Base-by-base conservation (phyloP, 1,140 invertebrate species). In the Panagrolaimus sp. region DNA sequence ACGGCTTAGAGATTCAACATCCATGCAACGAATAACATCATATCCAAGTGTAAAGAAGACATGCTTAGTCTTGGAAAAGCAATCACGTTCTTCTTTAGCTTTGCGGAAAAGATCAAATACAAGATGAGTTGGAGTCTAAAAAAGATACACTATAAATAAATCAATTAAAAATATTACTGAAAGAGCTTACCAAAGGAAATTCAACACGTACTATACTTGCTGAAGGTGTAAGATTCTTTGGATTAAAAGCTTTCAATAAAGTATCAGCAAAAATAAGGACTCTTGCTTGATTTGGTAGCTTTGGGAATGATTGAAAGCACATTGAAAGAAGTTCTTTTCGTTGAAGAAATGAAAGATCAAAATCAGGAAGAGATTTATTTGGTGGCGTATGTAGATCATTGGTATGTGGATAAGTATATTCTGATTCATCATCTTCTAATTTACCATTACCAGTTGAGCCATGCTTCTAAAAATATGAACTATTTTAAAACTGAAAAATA, bases 31-130 rank as follows among this genome's bases (percentile, higher is more conserved):
- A 5, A 57, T 13, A 1, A 27, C 27, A 27, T 57, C 51, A 16
- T 57, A 57, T 11, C 51, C 51, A 11, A n/a, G 13, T 14, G 51
- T 27, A 8, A 25, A 57, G n/a, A 57, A 57, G 51, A 57, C 27
- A 27, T 57, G 27, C 27, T 57, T 57, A 20, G 51, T 57, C n/a
- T 57, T 57, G 11, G 20, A 25, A 16, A 57, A 57, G 51, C 51
- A 57, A 27, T 57, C 51, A 25, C 16, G 51, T 57, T 9, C 20
- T 27, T 13, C 20, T 27, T n/a, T 16, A 2, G 51, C 20, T 20
- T 38, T 38, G 2, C 31, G 31, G 31, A 38, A 38, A 7, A 38
- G 31, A 38, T 38, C 31, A 38, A 38, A 38, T 2, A 38, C 31
- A 38, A 38, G 31, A 38, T 38, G 31, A 7, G 31, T 38, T 4